These are phyloP conservation scores for Notolabrus celidotus DNA, from an alignment of 2,797 vertebrate genomes.

Conservation along the genomic window DNA sequence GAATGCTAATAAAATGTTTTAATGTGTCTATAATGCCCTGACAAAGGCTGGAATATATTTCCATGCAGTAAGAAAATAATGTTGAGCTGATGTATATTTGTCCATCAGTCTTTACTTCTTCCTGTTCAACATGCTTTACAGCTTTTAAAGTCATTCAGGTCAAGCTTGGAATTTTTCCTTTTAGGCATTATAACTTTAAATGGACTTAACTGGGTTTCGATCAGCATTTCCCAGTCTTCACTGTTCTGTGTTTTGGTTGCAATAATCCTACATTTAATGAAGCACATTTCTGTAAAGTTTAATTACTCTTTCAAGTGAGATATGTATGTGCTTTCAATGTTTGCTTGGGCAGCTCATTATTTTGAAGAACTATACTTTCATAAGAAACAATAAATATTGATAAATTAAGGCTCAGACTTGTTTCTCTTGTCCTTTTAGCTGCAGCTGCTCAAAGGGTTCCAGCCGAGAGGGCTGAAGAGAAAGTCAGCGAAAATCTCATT, in stretches of 20 bases:
- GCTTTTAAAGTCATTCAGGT: not conserved
- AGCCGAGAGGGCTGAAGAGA: slow-evolving; percentile 35
- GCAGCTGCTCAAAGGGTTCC: slow-evolving; percentile 24
- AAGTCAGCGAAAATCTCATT: slow-evolving; percentile 65
- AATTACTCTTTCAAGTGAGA: no score
- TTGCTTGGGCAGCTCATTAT: slow-evolving; percentile 30
- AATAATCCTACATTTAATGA: not conserved
- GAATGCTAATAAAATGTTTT: slow-evolving; percentile 35
- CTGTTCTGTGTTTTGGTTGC: slow-evolving; percentile 4
- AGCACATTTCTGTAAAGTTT: no score
- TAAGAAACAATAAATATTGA: slow-evolving; percentile 24
- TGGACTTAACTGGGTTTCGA: no score
- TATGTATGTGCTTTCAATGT: slow-evolving; percentile 5
- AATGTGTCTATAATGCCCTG: slow-evolving; percentile 16
- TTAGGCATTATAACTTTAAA: not conserved
- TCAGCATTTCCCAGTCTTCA: not conserved
- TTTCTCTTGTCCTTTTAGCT: slow-evolving; percentile 16
- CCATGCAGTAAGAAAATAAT: not conserved
- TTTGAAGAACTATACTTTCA: slow-evolving; percentile 12
- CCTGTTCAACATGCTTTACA: not conserved
- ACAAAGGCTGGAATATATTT: slow-evolving; percentile 14
- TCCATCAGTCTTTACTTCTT: not conserved
- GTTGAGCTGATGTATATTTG: not conserved
- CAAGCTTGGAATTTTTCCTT: not conserved
- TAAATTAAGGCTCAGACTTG: slow-evolving; percentile 8